phyloP scores from a whole-genome alignment of 2,797 vertebrate genomes.

The Sebastes cheni region DNA sequence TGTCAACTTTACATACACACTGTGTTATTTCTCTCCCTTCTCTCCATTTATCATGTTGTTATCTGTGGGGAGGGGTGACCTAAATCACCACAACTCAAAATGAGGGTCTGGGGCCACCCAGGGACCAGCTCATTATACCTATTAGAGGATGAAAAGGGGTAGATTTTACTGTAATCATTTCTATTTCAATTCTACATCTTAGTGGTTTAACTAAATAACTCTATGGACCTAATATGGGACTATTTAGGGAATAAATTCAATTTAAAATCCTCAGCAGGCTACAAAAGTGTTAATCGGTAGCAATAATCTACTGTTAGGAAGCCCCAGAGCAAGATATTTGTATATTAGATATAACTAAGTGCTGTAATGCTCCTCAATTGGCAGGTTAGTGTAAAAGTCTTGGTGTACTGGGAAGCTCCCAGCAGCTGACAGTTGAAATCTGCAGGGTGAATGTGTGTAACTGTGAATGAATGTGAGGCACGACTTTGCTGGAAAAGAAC shows the following conservation, averaged over 20 bases:
- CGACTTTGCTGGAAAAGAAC: conserved; percentile 18
- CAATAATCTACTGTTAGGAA: background rate
- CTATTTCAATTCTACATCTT: background rate
- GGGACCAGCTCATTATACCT: background rate
- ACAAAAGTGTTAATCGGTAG: background rate
- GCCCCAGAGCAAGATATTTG: background rate
- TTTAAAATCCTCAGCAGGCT: background rate
- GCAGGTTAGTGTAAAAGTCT: background rate
- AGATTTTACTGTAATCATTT: background rate
- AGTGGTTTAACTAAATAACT: background rate
- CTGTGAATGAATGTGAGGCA: conserved; percentile 34
- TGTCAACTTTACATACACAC: conserved; percentile 58
- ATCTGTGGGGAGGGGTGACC: conserved; percentile 8
- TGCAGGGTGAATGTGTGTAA: background rate
- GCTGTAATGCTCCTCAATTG: background rate
- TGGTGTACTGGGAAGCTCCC: background rate
- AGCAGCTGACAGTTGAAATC: background rate
- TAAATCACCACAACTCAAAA: conserved; percentile 2
- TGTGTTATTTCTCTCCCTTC: background rate
- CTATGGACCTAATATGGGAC: background rate
- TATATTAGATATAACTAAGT: background rate
- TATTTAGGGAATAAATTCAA: background rate
- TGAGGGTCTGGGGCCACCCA: background rate
- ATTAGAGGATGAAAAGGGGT: background rate
- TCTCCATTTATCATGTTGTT: conserved; percentile 6